Evolutionary conservation across 2,113 vertebrate species (phyloP).

Genomic region (Hemiscyllium ocellatum): DNA sequence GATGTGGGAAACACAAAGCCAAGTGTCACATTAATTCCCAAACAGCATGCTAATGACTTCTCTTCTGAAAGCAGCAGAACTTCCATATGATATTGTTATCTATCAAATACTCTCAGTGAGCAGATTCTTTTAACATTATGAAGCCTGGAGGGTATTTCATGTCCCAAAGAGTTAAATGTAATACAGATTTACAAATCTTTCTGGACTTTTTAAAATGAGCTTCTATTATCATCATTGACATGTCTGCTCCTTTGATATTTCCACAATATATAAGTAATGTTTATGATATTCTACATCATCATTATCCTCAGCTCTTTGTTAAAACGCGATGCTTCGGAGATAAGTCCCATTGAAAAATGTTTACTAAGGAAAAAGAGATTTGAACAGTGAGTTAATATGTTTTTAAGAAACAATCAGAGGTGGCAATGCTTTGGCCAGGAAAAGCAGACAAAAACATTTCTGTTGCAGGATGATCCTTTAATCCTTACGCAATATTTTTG

Average conservation of each 20-base stretch:
- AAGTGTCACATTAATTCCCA: constrained; percentile 16
- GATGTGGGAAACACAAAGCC: neutral
- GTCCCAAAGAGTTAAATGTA: neutral
- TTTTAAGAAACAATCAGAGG: neutral
- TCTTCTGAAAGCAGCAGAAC: neutral
- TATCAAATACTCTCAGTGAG: constrained; percentile 2
- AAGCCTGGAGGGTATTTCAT: constrained; percentile 2
- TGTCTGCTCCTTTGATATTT: neutral
- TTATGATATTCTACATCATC: neutral
- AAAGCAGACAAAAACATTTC: neutral
- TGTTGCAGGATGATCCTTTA: neutral
- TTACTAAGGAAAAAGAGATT: neutral
- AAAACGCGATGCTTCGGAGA: neutral
- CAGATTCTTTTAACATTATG: neutral
- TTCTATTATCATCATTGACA: neutral
- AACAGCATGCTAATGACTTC: constrained; percentile 28
- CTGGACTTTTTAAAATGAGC: neutral
- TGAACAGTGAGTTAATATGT: neutral
- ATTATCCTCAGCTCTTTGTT: neutral
- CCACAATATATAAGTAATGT: neutral
- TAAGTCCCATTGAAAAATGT: neutral
- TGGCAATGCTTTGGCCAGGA: neutral
- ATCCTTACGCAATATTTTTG: neutral
- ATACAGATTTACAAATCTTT: neutral
- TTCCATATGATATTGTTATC: neutral